phyloP scores from a whole-genome alignment of 2,888 invertebrate species.

The Lasioglossum marginatum region DNA sequence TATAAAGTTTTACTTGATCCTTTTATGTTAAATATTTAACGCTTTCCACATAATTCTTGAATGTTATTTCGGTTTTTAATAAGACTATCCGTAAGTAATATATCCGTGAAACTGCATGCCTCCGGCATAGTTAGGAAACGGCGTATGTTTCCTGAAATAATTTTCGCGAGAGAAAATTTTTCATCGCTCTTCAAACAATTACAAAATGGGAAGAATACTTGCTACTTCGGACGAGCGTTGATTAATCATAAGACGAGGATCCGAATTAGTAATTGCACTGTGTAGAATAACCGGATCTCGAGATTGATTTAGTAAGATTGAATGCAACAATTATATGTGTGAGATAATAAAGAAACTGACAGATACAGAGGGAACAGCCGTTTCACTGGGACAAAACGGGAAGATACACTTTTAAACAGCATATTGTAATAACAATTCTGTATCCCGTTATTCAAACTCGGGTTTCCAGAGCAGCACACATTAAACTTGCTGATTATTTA shows the following conservation, averaged over 20 bases:
- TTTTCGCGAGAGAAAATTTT: not conserved
- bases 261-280: not conserved
- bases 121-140: not conserved
- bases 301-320: not conserved
- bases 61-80: not conserved
- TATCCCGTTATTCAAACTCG: not conserved
- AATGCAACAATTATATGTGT: not conserved
- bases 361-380: not conserved
- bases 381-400: not conserved
- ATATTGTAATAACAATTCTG: slow-evolving; percentile 3
- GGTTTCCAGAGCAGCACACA: not conserved
- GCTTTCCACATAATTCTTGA: not conserved
- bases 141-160: not conserved
- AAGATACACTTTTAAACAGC: not conserved
- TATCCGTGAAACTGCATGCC: not conserved
- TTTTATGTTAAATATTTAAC: not conserved
- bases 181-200: no score
- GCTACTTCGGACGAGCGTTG: not conserved
- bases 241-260: not conserved
- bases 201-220: not conserved
- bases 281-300: not conserved
- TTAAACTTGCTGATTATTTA: slow-evolving; percentile 20
- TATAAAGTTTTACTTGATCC: not conserved
- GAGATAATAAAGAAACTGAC: not conserved
- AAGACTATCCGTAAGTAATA: no score